Conservation (phyloP, 2,797 vertebrate species). For the Phrynocephalus guinanensis region DNA sequence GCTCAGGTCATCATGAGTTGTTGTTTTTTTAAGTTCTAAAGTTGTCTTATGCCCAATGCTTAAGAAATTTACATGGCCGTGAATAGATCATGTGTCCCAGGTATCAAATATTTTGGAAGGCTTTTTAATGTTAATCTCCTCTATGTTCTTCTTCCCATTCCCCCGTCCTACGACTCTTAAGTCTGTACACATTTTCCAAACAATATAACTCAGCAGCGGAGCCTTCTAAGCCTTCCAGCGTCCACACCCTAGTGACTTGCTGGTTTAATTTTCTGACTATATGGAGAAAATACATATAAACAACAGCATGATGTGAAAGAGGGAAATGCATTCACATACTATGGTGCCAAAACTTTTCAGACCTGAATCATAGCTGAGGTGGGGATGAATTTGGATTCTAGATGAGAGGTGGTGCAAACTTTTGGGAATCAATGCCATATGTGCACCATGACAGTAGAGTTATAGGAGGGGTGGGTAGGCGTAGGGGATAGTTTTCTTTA, state of each 20-base stretch:
- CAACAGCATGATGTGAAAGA: too few relatives aligned
- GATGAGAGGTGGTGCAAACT: neutral
- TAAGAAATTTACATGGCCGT: neutral
- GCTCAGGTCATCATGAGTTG: neutral
- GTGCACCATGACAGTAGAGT: neutral
- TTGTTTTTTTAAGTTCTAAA: neutral
- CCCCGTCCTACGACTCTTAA: too few relatives aligned
- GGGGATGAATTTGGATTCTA: neutral
- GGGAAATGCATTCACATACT: neutral
- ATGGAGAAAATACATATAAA: neutral
- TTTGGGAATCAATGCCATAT: neutral
- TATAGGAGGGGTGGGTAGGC: conserved; percentile 16
- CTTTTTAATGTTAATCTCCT: too few relatives aligned
- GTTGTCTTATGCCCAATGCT: neutral
- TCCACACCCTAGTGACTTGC: neutral
- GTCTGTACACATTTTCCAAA: neutral
- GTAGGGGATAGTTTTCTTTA: neutral
- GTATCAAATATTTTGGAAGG: neutral
- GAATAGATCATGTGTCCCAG: too few relatives aligned
- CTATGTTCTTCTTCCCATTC: too few relatives aligned
- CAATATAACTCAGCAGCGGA: neutral
- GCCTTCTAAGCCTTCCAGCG: neutral
- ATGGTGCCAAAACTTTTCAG: neutral
- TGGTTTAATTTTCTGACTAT: neutral
- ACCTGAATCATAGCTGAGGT: neutral